Evolutionary conservation across 2,113 vertebrate species (phyloP), one percentile per base, ranked within the genome.

Genomic region (Coregonus clupeaformis): DNA sequence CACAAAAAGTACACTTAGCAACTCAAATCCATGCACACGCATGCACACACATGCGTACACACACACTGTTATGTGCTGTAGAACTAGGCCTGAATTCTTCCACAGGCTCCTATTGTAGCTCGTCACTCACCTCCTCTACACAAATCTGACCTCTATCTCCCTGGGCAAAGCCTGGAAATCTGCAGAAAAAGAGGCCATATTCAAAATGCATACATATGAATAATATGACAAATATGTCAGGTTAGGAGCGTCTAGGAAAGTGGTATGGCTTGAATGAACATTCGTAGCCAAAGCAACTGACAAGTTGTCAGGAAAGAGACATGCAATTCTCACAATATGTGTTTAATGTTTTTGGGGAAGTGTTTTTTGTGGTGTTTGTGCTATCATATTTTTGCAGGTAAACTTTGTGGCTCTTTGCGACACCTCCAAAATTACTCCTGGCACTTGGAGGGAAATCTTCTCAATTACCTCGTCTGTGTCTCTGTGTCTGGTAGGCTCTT

Each of bases 401-500:
- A 88, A 86, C 85, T 86, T 87, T 84, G 69, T 79, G 72, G 73
- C 86, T 73, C 79, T 82, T 87, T 86, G 71, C 77, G 72, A 74
- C 87, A 75, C 77, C 80, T 80, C 82, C 72, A 86, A 92, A 85
- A 93, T 91, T 86, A 82, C 63, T 81, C 84, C 83, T 88, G 92
- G 89, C 90, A 77, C 69, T 76, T 86, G 80, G 86, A 80, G 85
- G 85, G 84, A 92, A 92, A 93, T 94, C 91, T 91, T 88, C 82
- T 92, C 93, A 93, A 93, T 94, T 92, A 93, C 80, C 83, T 13
- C 12, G 81, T 82, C 85, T 89, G 68, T 90, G 89, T 90, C 88
- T 85, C 77, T 49, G 82, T 76, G 81, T 65, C 84, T 88, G 85
- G 87, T 84, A 83, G 89, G 76, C 83, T 86, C 75, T 85, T 85